Base-by-base conservation (phyloP, 2,113 vertebrate species). In the Syngnathus floridae region DNA sequence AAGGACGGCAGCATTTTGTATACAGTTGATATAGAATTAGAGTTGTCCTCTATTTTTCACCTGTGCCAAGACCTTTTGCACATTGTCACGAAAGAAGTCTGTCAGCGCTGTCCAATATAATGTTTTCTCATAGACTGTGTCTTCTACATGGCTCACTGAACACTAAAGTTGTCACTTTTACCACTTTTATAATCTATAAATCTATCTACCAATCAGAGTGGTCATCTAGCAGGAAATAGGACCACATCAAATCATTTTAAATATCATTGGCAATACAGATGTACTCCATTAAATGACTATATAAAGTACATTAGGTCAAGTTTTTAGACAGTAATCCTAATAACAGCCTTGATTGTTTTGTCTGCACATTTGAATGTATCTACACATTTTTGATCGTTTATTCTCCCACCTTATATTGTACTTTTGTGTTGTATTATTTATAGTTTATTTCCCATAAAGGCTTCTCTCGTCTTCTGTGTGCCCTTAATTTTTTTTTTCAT, bases 41-140 rank as follows among this genome's bases (percentile, higher is more conserved):
- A 92, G 74, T 76, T 35, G 1, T 56, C 93, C 93, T 94, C 88
- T 93, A 93, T 93, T 95, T 94, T 93, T 91, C 91, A 93, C 91
- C 36, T 43, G 40, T 90, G 90, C 90, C 87, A 90, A 91, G 89
- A 91, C 90, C 70, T 75, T 87, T 91, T 92, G 89, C 93, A 91
- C 90, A 91, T 73, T 75, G 78, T 76, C 79, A 73, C 58, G 76
- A 43, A 67, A 66, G 70, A 76, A 21, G 73, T 41, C 66, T 79
- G 85, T 86, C 83, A 78, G 77, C n/a, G 81, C 80, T 84, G 64
- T 54, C 59, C 69, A 67, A 69, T 70, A 52, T 12, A 7, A 38
- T 37, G 6, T 75, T 67, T 72, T 37, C 40, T 70, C 74, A 65
- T 14, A 71, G 43, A 13, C 70, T 43, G 68, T 43, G 68, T 73